Conservation (phyloP, 2,113 vertebrate genomes). For the Gallinago jamesoni region DNA sequence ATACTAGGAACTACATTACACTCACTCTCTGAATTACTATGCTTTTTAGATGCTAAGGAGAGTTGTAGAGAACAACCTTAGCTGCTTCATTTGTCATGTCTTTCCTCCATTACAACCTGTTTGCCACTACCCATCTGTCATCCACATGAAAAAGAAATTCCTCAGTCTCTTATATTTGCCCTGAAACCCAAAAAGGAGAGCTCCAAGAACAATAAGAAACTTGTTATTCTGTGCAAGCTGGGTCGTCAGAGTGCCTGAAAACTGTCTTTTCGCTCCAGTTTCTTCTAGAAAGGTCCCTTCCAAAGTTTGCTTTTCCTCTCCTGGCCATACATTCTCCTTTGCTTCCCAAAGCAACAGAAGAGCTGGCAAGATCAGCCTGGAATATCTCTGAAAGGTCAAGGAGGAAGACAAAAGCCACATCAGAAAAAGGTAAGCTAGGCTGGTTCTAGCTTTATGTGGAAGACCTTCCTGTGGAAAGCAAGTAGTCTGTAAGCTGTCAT, state of each 20-base stretch:
- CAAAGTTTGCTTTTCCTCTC: not conserved
- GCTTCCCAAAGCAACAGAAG: not conserved
- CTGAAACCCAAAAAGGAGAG: not conserved
- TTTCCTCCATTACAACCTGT: slow-evolving; percentile 17
- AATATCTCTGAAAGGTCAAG: not conserved
- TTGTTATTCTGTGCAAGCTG: not conserved
- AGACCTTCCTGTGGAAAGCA: not conserved
- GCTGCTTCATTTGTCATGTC: slow-evolving; percentile 46
- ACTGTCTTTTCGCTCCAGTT: not conserved
- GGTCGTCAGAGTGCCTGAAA: not conserved
- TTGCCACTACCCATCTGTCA: slow-evolving; percentile 42
- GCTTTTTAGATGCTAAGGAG: not conserved
- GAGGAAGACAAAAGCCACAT: not conserved
- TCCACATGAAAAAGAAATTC: not conserved
- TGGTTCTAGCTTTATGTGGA: not conserved
- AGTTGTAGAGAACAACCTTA: not conserved
- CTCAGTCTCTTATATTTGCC: not conserved
- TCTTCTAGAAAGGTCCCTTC: not conserved
- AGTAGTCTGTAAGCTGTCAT: not conserved
- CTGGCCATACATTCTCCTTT: accelerated
- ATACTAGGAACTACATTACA: not conserved
- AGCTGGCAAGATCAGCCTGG: not conserved
- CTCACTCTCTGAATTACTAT: not conserved
- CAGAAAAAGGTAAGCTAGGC: not conserved
- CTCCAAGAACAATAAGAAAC: not conserved